A percentile compares a stretch with the other conserved stretches of the same genome.
Conservation (phyloP, 2,113 vertebrate genomes). For the Tetrao urogallus region DNA sequence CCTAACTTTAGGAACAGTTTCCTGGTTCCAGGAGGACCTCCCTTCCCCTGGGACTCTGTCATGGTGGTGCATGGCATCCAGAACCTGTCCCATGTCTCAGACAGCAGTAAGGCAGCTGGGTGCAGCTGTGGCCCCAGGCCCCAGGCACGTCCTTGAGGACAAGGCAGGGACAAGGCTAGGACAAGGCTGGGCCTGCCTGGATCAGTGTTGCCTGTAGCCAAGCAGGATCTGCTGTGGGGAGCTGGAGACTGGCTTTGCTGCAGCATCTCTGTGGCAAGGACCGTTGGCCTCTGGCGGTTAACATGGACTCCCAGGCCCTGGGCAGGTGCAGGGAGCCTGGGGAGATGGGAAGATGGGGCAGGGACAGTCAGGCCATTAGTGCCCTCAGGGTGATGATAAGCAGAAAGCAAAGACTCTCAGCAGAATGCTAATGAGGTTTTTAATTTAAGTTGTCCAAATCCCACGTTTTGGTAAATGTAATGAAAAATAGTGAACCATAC, state of each 20-base stretch:
- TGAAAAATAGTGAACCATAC: not conserved
- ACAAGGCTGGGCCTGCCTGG: not conserved
- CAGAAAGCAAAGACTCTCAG: not conserved
- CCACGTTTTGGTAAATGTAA: not conserved
- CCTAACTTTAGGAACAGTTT: not conserved
- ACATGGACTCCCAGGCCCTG: not conserved
- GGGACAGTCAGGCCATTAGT: not conserved
- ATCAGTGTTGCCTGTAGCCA: fast-evolving
- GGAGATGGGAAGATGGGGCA: fast-evolving
- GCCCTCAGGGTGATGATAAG: not conserved
- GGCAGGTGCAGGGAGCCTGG: fast-evolving
- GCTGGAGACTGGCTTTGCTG: fast-evolving
- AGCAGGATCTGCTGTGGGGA: not conserved
- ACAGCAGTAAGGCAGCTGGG: not conserved
- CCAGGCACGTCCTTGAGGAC: not conserved
- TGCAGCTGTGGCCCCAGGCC: not conserved
- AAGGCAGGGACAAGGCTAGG: not conserved
- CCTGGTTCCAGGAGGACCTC: fast-evolving
- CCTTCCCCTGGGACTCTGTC: not conserved
- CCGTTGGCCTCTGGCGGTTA: fast-evolving
- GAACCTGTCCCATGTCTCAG: not conserved
- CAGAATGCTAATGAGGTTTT: not conserved
- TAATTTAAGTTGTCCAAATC: not conserved
- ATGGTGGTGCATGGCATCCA: not conserved
- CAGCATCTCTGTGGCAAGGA: fast-evolving